Conservation (phyloP, 2,888 invertebrate species). For the Phragmatobia fuliginosa region DNA sequence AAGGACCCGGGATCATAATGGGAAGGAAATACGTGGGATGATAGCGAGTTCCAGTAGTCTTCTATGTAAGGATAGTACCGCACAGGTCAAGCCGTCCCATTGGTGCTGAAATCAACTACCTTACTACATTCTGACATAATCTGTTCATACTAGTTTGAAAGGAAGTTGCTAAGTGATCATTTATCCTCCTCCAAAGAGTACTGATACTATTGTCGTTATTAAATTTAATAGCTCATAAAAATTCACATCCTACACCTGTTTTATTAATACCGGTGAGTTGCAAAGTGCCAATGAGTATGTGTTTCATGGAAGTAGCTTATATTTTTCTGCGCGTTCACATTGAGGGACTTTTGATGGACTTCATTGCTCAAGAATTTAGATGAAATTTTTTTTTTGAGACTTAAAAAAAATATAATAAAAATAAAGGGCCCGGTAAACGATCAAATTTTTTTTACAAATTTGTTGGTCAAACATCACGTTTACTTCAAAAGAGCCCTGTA, state of each 20-base stretch:
- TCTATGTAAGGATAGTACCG: too few relatives aligned
- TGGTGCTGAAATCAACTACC: too few relatives aligned
- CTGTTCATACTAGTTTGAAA: not conserved
- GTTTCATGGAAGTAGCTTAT: slow-evolving; percentile 15
- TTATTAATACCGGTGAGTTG: slow-evolving; percentile 22
- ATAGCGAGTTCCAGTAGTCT: too few relatives aligned
- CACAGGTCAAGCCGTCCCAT: too few relatives aligned
- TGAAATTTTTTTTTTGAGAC: too few relatives aligned
- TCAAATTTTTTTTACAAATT: too few relatives aligned
- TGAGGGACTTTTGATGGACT: not conserved
- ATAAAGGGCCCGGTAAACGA: too few relatives aligned
- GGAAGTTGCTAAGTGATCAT: not conserved
- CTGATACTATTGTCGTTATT: not conserved
- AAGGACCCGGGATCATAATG: too few relatives aligned
- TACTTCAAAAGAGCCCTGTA: too few relatives aligned
- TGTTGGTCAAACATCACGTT: too few relatives aligned
- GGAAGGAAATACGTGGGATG: too few relatives aligned
- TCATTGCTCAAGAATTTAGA: not conserved
- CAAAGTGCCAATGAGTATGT: slow-evolving; percentile 27
- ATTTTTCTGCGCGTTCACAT: slow-evolving; percentile 14
- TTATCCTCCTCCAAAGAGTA: not conserved
- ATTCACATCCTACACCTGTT: slow-evolving; percentile 48
- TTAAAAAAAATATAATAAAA: not conserved
- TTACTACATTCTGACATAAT: too few relatives aligned
- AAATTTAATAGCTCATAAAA: slow-evolving; percentile 45